phyloP scores from a whole-genome alignment of 2,888 invertebrate genomes.

The Sisyra terminalis region DNA sequence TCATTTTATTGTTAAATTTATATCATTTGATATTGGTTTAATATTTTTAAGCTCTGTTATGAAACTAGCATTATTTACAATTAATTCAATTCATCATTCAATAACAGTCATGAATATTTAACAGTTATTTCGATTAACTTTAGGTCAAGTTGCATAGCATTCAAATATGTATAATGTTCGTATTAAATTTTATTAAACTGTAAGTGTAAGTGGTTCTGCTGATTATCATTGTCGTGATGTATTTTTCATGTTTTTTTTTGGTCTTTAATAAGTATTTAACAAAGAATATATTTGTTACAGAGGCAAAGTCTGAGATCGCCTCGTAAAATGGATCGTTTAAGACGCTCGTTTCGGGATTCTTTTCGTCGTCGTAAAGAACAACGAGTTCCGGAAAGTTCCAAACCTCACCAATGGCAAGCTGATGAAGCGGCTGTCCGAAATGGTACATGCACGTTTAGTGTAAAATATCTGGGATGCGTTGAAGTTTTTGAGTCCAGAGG shows the following conservation, averaged over 20 bases:
- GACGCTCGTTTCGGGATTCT: constrained; percentile 82
- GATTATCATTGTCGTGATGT: too few relatives aligned
- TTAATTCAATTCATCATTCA: too few relatives aligned
- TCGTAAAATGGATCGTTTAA: constrained; percentile 73
- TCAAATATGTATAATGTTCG: neutral
- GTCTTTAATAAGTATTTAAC: constrained; percentile 7
- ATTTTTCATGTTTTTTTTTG: too few relatives aligned
- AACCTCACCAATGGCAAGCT: constrained; percentile 96
- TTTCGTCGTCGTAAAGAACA: constrained; percentile 82
- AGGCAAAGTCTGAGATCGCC: constrained; percentile 50
- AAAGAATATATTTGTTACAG: constrained; percentile 22
- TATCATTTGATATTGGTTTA: too few relatives aligned
- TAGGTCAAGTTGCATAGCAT: too few relatives aligned
- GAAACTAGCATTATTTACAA: too few relatives aligned
- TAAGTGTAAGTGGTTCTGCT: too few relatives aligned
- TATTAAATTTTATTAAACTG: constrained; percentile 2
- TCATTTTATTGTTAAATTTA: too few relatives aligned
- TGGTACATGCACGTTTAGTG: constrained; percentile 93
- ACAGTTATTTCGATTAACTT: too few relatives aligned
- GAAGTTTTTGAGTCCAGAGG: constrained; percentile 99
- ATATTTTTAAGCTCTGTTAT: too few relatives aligned
- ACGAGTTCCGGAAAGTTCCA: constrained; percentile 75
- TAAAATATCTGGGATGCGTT: constrained; percentile 97
- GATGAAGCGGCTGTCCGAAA: constrained; percentile 93
- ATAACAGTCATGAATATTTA: too few relatives aligned